Evolutionary conservation across 35 echinoderm and acorn worm species (phyloP).

Genomic region (Anneissia japonica): DNA sequence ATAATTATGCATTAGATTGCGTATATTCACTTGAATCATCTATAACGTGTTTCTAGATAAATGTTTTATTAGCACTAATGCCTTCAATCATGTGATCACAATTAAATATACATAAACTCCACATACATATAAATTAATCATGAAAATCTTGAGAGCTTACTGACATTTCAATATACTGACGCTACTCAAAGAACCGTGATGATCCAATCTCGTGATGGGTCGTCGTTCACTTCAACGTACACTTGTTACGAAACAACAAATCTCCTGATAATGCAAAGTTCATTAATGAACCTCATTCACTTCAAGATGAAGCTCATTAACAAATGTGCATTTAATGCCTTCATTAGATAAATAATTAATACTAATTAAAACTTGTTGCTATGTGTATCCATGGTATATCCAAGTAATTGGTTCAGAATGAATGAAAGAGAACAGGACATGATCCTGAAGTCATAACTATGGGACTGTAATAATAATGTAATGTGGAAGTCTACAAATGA

Average conservation of each 20-base stretch:
- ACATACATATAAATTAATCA: neutral
- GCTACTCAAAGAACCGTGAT: too few relatives aligned
- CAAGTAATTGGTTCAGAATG: neutral
- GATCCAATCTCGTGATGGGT: too few relatives aligned
- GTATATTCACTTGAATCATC: neutral
- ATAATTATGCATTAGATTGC: too few relatives aligned
- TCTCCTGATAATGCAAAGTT: too few relatives aligned
- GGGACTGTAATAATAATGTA: too few relatives aligned
- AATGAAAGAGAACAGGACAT: neutral
- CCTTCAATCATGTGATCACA: neutral
- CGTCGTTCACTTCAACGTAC: too few relatives aligned
- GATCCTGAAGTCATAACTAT: too few relatives aligned
- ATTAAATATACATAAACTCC: neutral
- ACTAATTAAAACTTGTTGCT: neutral
- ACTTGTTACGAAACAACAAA: too few relatives aligned
- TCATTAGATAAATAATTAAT: neutral
- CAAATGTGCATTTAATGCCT: neutral
- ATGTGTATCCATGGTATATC: neutral
- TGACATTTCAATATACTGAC: neutral
- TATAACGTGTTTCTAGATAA: neutral
- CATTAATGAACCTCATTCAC: neutral
- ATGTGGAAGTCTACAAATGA: too few relatives aligned
- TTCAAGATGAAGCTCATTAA: neutral
- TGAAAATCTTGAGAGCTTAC: neutral
- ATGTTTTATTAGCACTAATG: neutral